Conservation (phyloP, 2,888 invertebrate species). For the Trissolcus brochymenae region DNA sequence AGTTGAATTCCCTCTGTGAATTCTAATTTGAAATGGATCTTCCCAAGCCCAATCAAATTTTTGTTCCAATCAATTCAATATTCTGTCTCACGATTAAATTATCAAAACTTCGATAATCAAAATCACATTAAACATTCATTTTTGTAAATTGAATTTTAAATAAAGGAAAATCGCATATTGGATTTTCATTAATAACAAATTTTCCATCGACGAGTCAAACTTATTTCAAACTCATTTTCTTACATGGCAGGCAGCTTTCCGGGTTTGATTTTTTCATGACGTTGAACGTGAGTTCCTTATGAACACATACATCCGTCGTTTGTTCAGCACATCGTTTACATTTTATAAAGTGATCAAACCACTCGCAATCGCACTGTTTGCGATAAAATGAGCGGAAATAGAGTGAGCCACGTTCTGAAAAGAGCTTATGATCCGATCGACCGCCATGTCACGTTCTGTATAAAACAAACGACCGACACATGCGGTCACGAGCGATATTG, state of each 20-base stretch:
- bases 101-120: no score
- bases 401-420: constrained; percentile 52
- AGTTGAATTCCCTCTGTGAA: no score
- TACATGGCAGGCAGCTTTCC: background rate
- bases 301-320: constrained; percentile 1
- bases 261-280: background rate
- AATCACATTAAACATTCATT: no score
- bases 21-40: no score
- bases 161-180: no score
- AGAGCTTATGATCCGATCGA: constrained; percentile 53
- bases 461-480: constrained; percentile 56
- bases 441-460: constrained; percentile 51
- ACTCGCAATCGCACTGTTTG: constrained; percentile 37
- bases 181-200: no score
- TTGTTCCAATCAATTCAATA: no score
- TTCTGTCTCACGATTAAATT: no score
- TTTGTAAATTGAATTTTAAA: no score
- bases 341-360: constrained; percentile 51
- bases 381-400: constrained; percentile 54
- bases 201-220: no score
- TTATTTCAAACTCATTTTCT: no score
- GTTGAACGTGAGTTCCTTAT: background rate
- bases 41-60: no score
- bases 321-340: constrained; percentile 42
- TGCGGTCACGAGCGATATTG: constrained; percentile 55